These are phyloP conservation scores for Adelphocoris suturalis DNA, from an alignment of 2,888 invertebrate genomes.

Conservation along the genomic window DNA sequence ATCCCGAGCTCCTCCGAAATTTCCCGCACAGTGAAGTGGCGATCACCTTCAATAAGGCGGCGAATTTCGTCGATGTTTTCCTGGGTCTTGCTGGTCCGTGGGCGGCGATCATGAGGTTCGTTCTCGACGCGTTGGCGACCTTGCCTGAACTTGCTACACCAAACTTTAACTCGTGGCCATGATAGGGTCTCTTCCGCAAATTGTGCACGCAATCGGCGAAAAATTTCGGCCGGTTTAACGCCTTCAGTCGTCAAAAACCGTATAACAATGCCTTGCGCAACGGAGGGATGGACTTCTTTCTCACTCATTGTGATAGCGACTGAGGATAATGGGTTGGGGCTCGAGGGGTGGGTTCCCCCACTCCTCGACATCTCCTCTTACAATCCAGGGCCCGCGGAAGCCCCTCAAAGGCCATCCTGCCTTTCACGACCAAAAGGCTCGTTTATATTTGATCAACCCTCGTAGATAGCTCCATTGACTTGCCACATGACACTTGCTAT, in stretches of 20 bases:
- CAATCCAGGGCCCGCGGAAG: neutral
- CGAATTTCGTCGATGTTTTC: no score
- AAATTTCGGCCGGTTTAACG: conserved; percentile 45
- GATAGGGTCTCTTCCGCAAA: conserved; percentile 23
- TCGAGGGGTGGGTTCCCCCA: neutral
- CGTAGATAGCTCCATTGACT: no score
- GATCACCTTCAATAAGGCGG: no score
- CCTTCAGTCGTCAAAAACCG: conserved; percentile 24
- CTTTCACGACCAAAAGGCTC: neutral
- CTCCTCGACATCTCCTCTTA: neutral
- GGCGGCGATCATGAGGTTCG: no score
- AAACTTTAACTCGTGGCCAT: neutral
- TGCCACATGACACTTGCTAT: no score
- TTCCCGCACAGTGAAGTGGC: no score
- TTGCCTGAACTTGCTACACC: neutral
- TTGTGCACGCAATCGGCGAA: conserved; percentile 13
- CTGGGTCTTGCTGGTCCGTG: no score
- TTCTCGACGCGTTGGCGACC: no score
- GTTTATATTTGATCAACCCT: no score
- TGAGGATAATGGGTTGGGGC: neutral
- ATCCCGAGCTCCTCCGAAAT: no score
- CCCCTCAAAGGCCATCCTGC: neutral
- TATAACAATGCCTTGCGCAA: conserved; percentile 42
- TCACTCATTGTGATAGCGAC: conserved; percentile 10
- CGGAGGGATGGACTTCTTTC: conserved; percentile 25